Evolutionary conservation across 2,888 invertebrate genomes (phyloP), one percentile per base, ranked within the genome.

Genomic region (Formica aserva): DNA sequence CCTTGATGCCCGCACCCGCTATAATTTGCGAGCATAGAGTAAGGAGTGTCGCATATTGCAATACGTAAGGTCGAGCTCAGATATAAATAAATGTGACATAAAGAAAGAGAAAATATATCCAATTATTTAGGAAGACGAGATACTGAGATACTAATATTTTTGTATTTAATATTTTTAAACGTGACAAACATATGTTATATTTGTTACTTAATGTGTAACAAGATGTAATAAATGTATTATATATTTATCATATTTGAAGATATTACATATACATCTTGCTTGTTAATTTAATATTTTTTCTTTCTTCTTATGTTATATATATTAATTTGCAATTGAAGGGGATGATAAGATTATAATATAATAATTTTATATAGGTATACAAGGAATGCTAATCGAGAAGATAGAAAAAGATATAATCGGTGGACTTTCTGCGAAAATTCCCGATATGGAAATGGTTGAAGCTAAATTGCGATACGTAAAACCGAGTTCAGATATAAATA

Each of bases 1-100:
- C 5, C 13, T 4, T 15, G 29, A 48, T 29, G 9, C 13, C 9
- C 32, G 26, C 15, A 26, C n/a, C 11, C 66, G 26, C 18, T 48
- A 35, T 65, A 65, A 75, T 65, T 65, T 48, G 32, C 11, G 63
- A 35, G 22, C 1, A 35, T 63, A 35, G 22, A 75, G 11, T 22
- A 32, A 15, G 13, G 45, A 45, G 9, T 29, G 52, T n/a, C 15
- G n/a, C 5, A 32, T 32, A 62, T 72, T 15, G 26, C 29, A n/a
- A 45, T 1, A 18, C 1, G 13, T 15, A 35, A 57, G 15, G 6
- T 8, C 18, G 52, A 52, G n/a, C n/a, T 52, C n/a, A n/a, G 22
- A 66, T 22, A 65, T 18, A 15, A 41, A 22, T 52, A 52, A 52
- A 52, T 52, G 2, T 18, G 2, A 52, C 52, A n/a, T 52, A n/a